Evolutionary conservation across 2,797 vertebrate species (phyloP).

Genomic region (Gambelia wislizenii): DNA sequence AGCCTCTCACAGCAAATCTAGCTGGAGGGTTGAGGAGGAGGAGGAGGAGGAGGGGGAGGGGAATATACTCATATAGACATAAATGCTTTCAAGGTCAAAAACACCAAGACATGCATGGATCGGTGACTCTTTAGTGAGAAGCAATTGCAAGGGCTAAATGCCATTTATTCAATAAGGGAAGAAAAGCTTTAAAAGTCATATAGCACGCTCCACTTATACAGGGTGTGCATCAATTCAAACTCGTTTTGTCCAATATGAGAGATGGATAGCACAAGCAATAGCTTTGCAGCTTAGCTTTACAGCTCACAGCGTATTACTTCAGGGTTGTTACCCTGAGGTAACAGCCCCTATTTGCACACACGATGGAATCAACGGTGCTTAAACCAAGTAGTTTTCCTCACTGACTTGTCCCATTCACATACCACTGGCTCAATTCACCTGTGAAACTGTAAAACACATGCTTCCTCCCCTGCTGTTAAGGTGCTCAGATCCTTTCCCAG

Average conservation of each 20-base stretch:
- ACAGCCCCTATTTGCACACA: not conserved
- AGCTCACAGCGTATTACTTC: conserved; percentile 10
- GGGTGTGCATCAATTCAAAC: conserved; percentile 29
- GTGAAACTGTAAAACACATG: not conserved
- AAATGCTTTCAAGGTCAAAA: conserved; percentile 37
- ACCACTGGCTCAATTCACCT: not conserved
- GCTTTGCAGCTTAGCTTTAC: conserved; percentile 5
- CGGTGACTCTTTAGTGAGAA: conserved; percentile 32
- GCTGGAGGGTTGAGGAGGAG: not conserved
- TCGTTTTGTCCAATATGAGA: conserved; percentile 19
- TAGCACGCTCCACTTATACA: conserved; percentile 19
- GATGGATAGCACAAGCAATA: conserved; percentile 7
- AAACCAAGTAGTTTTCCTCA: not conserved
- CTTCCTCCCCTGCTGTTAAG: not conserved
- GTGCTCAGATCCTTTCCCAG: not conserved
- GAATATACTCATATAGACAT: conserved; percentile 1
- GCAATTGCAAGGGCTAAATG: conserved; percentile 31
- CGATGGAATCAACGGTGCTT: not conserved
- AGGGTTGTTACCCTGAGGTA: conserved; percentile 3
- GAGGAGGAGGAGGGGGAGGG: not conserved
- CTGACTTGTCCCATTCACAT: not conserved
- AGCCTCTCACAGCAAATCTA: not conserved
- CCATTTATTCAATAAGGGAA: conserved; percentile 26
- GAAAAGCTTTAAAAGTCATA: conserved; percentile 30
- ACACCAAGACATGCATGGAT: conserved; percentile 22